Evolutionary conservation across 2,888 invertebrate genomes (phyloP).

Genomic region (Galeruca laticollis): DNA sequence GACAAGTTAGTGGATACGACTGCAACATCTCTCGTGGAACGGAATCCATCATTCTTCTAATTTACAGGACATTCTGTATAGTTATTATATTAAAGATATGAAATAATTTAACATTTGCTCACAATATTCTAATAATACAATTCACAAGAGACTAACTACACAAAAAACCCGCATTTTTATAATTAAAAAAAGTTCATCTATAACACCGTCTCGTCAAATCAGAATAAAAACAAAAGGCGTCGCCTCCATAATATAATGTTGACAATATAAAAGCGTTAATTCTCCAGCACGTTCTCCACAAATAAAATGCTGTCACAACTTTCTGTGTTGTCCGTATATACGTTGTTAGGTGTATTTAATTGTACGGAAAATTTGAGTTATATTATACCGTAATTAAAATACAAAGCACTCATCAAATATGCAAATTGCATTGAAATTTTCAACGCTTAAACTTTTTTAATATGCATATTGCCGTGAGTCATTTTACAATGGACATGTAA

Average conservation of each 20-base stretch:
- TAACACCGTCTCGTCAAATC: constrained; percentile 6
- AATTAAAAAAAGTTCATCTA: neutral
- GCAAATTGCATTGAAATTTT: constrained; percentile 67
- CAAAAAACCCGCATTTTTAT: neutral
- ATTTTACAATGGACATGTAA: constrained; percentile 21
- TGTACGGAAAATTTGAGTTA: constrained; percentile 68
- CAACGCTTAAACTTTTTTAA: constrained; percentile 66
- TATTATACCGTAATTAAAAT: constrained; percentile 68
- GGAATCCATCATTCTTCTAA: too few relatives aligned
- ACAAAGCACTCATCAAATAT: constrained; percentile 68
- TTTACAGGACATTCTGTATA: too few relatives aligned
- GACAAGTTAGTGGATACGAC: too few relatives aligned
- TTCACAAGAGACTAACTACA: neutral
- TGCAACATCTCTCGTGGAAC: too few relatives aligned
- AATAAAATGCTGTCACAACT: constrained; percentile 63
- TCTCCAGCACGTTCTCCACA: constrained; percentile 60
- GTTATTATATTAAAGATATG: too few relatives aligned
- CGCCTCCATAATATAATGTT: constrained; percentile 22
- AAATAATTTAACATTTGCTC: too few relatives aligned
- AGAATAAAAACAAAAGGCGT: constrained; percentile 22
- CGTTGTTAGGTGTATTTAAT: constrained; percentile 65
- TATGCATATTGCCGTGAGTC: constrained; percentile 60
- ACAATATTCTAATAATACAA: too few relatives aligned
- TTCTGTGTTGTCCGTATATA: constrained; percentile 56
- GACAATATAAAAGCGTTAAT: constrained; percentile 54